These are phyloP conservation scores for Rhynchophorus ferrugineus DNA, from an alignment of 1,140 invertebrate species.

Conservation along the genomic window DNA sequence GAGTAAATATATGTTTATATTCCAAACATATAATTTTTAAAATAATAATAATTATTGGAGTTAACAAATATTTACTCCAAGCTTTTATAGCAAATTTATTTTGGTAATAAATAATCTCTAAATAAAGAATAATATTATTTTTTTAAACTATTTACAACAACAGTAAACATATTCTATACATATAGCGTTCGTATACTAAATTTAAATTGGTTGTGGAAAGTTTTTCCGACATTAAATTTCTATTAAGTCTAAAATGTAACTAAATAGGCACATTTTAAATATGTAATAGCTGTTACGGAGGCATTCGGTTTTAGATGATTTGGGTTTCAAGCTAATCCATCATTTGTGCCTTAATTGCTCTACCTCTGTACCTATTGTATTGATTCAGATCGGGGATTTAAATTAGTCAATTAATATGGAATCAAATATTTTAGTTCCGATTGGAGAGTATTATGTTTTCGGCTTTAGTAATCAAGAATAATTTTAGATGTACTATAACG, in stretches of 20 bases:
- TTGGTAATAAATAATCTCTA: no score
- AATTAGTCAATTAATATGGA: slow-evolving; percentile 6
- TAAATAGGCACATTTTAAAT: background rate
- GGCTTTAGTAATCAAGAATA: background rate
- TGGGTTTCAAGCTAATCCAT: background rate
- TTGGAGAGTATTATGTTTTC: background rate
- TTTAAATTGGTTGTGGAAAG: no score
- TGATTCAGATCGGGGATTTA: slow-evolving; percentile 2
- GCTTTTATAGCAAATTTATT: no score
- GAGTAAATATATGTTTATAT: no score
- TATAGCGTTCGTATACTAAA: no score
- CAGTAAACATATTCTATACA: no score
- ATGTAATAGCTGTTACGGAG: background rate
- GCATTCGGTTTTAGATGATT: slow-evolving; percentile 1
- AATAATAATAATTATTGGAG: no score
- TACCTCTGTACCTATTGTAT: background rate
- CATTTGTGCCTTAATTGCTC: slow-evolving; percentile 3
- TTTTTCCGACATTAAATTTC: background rate
- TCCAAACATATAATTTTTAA: no score
- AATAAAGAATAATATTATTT: no score
- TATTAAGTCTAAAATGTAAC: background rate
- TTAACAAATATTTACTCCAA: no score
- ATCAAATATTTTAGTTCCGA: slow-evolving; percentile 5
- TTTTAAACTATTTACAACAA: no score
- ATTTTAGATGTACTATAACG: no score